Evolutionary conservation across 2,797 vertebrate species (phyloP).

Genomic region (Dallia pectoralis): DNA sequence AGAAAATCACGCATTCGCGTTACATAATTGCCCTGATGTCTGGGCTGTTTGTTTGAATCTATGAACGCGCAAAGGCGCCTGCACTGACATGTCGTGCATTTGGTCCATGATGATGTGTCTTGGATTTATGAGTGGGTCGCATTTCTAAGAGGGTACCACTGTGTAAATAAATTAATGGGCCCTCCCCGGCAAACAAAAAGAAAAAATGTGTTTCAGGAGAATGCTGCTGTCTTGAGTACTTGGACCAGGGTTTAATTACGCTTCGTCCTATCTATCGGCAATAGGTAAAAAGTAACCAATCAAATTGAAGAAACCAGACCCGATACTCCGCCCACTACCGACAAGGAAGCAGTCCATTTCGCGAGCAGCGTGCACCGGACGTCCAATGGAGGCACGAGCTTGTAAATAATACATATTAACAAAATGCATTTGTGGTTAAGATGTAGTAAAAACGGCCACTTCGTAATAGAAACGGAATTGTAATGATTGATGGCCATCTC

Average conservation of each 20-base stretch:
- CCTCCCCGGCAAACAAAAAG: background rate
- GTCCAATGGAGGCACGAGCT: no score
- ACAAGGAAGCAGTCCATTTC: background rate
- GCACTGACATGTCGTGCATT: background rate
- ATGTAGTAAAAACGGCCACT: background rate
- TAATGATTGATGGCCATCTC: no score
- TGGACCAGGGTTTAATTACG: slow-evolving; percentile 6
- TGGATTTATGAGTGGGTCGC: slow-evolving; percentile 1
- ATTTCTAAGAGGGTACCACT: slow-evolving; percentile 3
- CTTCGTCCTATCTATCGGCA: slow-evolving; percentile 25
- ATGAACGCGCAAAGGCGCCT: slow-evolving; percentile 4
- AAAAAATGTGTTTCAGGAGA: slow-evolving; percentile 34
- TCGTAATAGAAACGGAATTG: background rate
- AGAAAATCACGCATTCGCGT: slow-evolving; percentile 18
- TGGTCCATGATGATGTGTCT: slow-evolving; percentile 8
- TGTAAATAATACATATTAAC: background rate
- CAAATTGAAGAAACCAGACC: slow-evolving; percentile 20
- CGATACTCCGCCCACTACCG: slow-evolving; percentile 42
- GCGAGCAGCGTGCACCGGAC: background rate
- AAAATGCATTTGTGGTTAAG: background rate
- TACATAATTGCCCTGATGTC: slow-evolving; percentile 33
- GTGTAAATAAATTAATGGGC: slow-evolving; percentile 23
- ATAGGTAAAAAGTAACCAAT: slow-evolving; percentile 38
- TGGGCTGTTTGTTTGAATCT: background rate
- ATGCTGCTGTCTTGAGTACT: slow-evolving; percentile 24